Conservation (phyloP, 2,797 vertebrate genomes). For the Vultur gryphus region DNA sequence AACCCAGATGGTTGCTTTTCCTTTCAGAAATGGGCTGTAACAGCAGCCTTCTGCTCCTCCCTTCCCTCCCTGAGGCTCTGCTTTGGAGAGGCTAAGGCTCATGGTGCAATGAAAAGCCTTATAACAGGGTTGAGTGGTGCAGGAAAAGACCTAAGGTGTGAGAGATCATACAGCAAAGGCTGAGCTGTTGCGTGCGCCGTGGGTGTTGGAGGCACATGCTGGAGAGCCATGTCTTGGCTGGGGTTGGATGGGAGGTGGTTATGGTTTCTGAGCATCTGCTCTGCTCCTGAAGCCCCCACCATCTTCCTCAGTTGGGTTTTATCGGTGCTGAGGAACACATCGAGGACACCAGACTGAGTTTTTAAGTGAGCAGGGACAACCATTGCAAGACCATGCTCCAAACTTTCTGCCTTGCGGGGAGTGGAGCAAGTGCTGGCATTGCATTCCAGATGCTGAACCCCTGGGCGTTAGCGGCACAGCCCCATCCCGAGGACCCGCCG, state of each 20-base stretch:
- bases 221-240: background rate
- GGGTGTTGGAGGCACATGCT: accelerated
- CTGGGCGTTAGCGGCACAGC: accelerated
- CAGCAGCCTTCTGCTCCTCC: background rate
- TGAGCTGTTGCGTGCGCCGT: accelerated
- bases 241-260: background rate
- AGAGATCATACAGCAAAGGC: background rate
- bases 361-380: background rate
- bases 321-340: background rate
- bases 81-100: background rate
- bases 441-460: background rate
- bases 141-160: background rate
- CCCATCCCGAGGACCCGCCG: accelerated
- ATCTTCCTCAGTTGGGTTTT: background rate
- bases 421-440: background rate
- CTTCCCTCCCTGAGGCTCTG: background rate
- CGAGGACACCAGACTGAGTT: background rate
- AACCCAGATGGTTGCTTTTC: background rate
- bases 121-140: background rate
- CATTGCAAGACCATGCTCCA: background rate
- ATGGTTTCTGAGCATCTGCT: background rate
- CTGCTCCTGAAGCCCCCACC: background rate
- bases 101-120: background rate
- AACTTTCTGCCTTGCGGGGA: background rate
- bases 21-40: background rate